Conservation (phyloP, 2,797 vertebrate genomes). For the Potorous gilbertii region DNA sequence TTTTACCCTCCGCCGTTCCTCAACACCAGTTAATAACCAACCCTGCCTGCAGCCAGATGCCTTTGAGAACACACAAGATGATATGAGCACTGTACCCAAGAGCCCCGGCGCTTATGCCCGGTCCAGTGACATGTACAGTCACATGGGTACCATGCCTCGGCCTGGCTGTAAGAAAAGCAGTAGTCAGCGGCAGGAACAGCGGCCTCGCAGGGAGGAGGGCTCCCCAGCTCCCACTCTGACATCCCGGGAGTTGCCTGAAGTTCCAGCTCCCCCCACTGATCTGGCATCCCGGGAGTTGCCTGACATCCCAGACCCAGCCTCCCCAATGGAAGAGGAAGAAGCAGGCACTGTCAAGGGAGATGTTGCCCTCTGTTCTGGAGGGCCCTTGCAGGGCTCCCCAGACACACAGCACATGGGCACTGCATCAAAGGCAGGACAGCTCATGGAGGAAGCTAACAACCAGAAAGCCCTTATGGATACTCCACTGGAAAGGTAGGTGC, state of each 20-base stretch:
- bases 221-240: fast-evolving
- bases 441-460: neutral
- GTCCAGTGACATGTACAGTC: constrained; percentile 93
- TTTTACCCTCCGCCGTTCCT: constrained; percentile 83
- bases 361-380: neutral
- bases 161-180: constrained; percentile 75
- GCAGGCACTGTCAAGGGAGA: neutral
- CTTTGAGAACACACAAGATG: constrained; percentile 86
- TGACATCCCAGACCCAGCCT: neutral
- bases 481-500: constrained; percentile 64
- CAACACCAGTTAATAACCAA: constrained; percentile 39
- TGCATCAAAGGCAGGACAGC: neutral
- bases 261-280: neutral
- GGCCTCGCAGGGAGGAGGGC: constrained; percentile 44
- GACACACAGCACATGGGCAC: neutral
- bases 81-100: constrained; percentile 87
- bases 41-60: constrained; percentile 62
- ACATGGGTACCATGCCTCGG: constrained; percentile 96
- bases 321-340: fast-evolving
- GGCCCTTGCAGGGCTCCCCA: neutral
- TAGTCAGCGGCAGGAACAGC: constrained; percentile 66
- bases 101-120: constrained; percentile 88
- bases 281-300: fast-evolving
- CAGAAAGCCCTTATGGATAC: neutral
- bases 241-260: fast-evolving